These are phyloP conservation scores for Geopemphigus sp. DNA, from an alignment of 1,140 invertebrate species.

Conservation along the genomic window DNA sequence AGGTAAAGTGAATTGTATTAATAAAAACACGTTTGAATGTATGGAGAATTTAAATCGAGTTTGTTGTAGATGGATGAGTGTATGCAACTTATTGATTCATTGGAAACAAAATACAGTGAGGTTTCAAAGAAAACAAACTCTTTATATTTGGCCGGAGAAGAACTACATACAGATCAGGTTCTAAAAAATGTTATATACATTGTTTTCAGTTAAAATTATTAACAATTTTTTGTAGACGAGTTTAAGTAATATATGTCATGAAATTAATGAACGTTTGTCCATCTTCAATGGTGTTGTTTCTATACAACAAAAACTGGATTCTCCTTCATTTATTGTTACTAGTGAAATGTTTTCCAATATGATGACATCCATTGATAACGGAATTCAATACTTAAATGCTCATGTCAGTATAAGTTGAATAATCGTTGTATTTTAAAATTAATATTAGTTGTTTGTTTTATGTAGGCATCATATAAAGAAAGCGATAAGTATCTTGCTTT, in stretches of 20 bases:
- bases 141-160: slow-evolving; percentile 40
- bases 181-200: background rate
- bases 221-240: background rate
- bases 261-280: slow-evolving; percentile 39
- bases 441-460: slow-evolving; percentile 10
- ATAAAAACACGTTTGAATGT: background rate
- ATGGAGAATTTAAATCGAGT: background rate
- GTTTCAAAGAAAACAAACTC: slow-evolving; percentile 47
- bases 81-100: slow-evolving; percentile 19
- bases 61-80: slow-evolving; percentile 38
- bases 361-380: slow-evolving; percentile 31
- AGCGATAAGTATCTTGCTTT: slow-evolving; percentile 43
- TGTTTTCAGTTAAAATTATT: background rate
- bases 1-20: slow-evolving; percentile 20
- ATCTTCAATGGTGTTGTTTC: slow-evolving; percentile 39
- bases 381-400: slow-evolving; percentile 32
- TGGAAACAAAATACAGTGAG: slow-evolving; percentile 39
- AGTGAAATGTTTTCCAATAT: slow-evolving; percentile 45
- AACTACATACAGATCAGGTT: slow-evolving; percentile 41
- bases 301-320: slow-evolving; percentile 35
- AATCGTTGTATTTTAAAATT: background rate
- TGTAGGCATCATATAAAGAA: slow-evolving; percentile 27
- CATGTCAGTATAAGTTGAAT: slow-evolving; percentile 22
- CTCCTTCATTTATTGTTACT: slow-evolving; percentile 34
- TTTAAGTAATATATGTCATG: slow-evolving; percentile 28